Conservation (phyloP, 2,113 vertebrate species). For the Ptyas mucosa region DNA sequence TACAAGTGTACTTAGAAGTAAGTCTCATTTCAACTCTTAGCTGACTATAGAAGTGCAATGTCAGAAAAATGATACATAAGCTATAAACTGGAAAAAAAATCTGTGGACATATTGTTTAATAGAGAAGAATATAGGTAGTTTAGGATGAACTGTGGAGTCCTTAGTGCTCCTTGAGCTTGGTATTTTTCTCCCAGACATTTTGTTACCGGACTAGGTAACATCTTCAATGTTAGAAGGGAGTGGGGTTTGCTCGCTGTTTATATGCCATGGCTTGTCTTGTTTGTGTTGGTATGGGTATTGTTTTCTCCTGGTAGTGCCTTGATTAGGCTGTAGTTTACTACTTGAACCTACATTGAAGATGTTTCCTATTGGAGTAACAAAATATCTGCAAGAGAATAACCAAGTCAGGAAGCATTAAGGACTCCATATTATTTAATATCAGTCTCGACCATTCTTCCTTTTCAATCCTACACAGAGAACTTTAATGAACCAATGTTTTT, state of each 20-base stretch:
- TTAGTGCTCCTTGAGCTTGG: not conserved
- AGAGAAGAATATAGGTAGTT: not conserved
- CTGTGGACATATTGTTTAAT: not conserved
- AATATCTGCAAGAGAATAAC: not conserved
- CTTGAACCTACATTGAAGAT: not conserved
- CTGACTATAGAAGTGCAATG: not conserved
- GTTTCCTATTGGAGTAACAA: not conserved
- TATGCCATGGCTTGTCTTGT: not conserved
- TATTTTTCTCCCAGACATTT: not conserved
- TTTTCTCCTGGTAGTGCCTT: not conserved
- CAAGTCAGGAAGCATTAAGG: not conserved
- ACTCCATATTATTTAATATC: not conserved
- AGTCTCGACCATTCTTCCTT: not conserved
- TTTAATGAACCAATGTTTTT: not conserved
- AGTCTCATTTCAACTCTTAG: not conserved
- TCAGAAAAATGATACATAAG: not conserved
- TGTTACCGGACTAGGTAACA: not conserved
- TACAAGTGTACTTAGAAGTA: not conserved
- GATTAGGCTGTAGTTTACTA: not conserved
- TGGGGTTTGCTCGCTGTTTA: not conserved
- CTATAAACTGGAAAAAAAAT: not conserved
- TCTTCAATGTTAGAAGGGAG: not conserved
- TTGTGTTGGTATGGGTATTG: not conserved
- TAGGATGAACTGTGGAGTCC: not conserved
- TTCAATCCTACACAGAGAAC: not conserved